Evolutionary conservation across 30 jellyfish, hydroid and myxozoan species (phyloP), one percentile per base, ranked within the genome.

Genomic region (Phacellophora camtschatica): DNA sequence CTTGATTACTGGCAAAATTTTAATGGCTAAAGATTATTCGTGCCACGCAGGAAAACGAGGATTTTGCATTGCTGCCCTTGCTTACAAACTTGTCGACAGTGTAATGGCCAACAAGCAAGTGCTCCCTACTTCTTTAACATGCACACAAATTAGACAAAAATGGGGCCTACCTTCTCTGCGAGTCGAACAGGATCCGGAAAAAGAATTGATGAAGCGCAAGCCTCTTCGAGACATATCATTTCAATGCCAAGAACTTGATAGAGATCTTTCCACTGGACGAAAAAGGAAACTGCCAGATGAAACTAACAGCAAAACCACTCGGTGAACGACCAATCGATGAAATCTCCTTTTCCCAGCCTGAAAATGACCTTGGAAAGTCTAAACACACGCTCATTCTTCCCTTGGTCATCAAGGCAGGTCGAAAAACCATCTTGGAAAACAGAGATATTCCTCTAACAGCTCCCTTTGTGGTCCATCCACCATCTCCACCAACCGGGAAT

Each of bases 11-110:
- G 75, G 57, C 34, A 23, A 62, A 13, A 62, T 62, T 8, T 31
- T 62, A 62, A 62, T 59, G 74, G 74, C 74, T 13, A 59, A 48
- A 16, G 74, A 59, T 59, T 59, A 59, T 59, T 59, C 54, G 0
- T 3, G 74, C 33, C 74, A 15, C 0, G 74, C 74, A 7, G 74
- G 54, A 11, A 59, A 59, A 30, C 23, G 74, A 27, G 55, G 55
- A 18, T 59, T 18, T 29, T 59, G 48, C 74, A 32, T 59, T 16
- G 74, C 74, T 18, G 74, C 74, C 2, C 33, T 59, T 43, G 74
- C 54, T 18, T 59, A 59, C 45, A 59, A 59, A 32, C 45, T 59
- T 8, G 74, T 32, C 11, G 74, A 3, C 45, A 19, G 74, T 32
- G 33, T 29, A 7, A 59, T 59, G 74, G 33, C 48, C 42, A 59